Evolutionary conservation across 2,888 invertebrate genomes (phyloP), one percentile per base, ranked within the genome.

Genomic region (Drosophila setosimentum): DNA sequence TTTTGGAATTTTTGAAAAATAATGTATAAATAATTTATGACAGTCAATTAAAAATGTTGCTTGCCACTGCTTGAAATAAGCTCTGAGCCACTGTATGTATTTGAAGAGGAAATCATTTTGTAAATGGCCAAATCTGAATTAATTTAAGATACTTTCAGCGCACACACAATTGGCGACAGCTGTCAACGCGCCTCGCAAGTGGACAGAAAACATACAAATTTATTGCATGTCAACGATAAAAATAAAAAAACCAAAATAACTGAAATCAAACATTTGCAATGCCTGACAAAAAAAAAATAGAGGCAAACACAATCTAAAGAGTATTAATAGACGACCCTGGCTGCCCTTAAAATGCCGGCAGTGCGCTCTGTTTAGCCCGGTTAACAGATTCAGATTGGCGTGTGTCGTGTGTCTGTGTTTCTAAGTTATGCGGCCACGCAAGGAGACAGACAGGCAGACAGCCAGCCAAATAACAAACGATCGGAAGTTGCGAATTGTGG

Each of bases 281-380:
- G 69, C 42, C 35, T 64, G 65, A 42, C 48, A 6, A 29, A 54
- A 37, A 35, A 49, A 42, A 50, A 24, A 49, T 62, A 61, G 45
- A 55, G 32, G 49, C 66, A 27, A 57, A 68, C 49, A 68, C 45
- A 63, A 63, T 54, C 54, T 35, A 37, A 64, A 80, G 78, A 45
- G 78, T 84, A 84, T 78, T 87, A 87, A 89, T 84, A 84, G 65
- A 58, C 90, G 86, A 87, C 86, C 90, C 86, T 87, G 86, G 88
- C 63, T 90, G 90, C 86, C 86, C 86, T 87, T 90, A 87, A 81
- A 88, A 79, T 82, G 76, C 86, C 83, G 80, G 72, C 90, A 80
- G 68, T 76, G 60, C 77, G 86, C 80, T 83, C 77, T 83, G 67
- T 58, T 79, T 87, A 73, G 82, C 73, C 75, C 57, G 73, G 80